Conservation (phyloP, 2,113 vertebrate species). For the Kobus ellipsiprymnus region DNA sequence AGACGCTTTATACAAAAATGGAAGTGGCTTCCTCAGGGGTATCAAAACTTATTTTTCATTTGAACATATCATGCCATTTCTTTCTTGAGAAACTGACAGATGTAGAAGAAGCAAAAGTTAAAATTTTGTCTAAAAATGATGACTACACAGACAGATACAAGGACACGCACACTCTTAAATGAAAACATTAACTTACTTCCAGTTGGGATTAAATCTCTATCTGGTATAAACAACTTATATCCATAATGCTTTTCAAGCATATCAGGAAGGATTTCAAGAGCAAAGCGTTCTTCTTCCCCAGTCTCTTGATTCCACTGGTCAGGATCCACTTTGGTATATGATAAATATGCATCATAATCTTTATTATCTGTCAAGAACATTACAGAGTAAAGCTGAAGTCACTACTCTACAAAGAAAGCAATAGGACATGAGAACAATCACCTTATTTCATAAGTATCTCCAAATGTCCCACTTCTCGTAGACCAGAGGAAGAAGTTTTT, state of each 20-base stretch:
- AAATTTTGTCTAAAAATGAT: constrained; percentile 8
- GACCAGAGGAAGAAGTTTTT: constrained; percentile 49
- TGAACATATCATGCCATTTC: neutral
- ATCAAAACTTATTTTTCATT: neutral
- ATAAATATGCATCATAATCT: constrained; percentile 98
- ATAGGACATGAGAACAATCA: neutral
- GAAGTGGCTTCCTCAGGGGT: neutral
- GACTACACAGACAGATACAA: neutral
- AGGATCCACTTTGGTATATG: constrained; percentile 99
- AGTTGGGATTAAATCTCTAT: constrained; percentile 98
- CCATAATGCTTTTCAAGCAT: constrained; percentile 99
- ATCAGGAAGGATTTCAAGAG: constrained; percentile 97
- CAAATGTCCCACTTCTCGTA: neutral
- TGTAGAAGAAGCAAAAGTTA: neutral
- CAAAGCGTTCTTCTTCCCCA: constrained; percentile 96
- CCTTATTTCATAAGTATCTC: neutral
- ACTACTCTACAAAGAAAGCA: constrained; percentile 8
- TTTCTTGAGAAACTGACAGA: constrained; percentile 3
- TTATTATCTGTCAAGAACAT: constrained; percentile 89
- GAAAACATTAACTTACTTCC: constrained; percentile 90
- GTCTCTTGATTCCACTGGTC: constrained; percentile 99
- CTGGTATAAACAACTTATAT: constrained; percentile 98
- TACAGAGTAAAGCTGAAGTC: constrained; percentile 40
- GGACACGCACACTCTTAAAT: neutral
- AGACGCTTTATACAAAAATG: neutral